These are phyloP conservation scores for Drosophila tsacasi DNA, from an alignment of 1,140 invertebrate genomes.

Conservation along the genomic window DNA sequence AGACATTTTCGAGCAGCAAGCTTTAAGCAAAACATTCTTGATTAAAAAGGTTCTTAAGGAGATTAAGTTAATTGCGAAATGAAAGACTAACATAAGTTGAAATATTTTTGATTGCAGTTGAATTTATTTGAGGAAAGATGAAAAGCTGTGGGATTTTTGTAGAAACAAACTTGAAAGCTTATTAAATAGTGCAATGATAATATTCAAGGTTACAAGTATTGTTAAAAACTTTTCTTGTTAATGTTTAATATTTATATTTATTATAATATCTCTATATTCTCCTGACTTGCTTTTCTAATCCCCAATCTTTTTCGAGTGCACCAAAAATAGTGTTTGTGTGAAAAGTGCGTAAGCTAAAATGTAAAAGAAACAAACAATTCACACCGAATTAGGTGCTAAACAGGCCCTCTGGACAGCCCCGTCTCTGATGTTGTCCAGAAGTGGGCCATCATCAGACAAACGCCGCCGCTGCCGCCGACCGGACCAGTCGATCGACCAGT, in stretches of 20 bases:
- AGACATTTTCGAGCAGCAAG: conserved; percentile 48
- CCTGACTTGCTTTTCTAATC: neutral
- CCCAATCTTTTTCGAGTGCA: conserved; percentile 3
- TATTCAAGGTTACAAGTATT: neutral
- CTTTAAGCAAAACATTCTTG: conserved; percentile 28
- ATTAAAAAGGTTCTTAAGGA: conserved; percentile 10
- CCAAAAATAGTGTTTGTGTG: conserved; percentile 49
- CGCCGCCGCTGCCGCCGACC: neutral
- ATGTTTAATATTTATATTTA: neutral
- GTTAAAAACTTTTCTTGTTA: neutral
- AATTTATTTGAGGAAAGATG: neutral
- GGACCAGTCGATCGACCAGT: no score
- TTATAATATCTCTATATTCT: neutral
- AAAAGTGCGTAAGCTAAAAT: conserved; percentile 72
- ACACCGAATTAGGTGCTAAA: conserved; percentile 66
- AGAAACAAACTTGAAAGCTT: neutral
- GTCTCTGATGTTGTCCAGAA: conserved; percentile 68
- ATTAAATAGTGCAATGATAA: neutral
- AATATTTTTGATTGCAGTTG: neutral
- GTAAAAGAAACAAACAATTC: conserved; percentile 73
- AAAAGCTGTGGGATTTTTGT: neutral
- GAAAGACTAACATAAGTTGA: neutral
- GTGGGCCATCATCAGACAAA: conserved; percentile 31
- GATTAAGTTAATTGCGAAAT: conserved; percentile 12
- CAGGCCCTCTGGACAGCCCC: conserved; percentile 49